phyloP scores from a whole-genome alignment of 1,140 invertebrate genomes.

The Ips nitidus region DNA sequence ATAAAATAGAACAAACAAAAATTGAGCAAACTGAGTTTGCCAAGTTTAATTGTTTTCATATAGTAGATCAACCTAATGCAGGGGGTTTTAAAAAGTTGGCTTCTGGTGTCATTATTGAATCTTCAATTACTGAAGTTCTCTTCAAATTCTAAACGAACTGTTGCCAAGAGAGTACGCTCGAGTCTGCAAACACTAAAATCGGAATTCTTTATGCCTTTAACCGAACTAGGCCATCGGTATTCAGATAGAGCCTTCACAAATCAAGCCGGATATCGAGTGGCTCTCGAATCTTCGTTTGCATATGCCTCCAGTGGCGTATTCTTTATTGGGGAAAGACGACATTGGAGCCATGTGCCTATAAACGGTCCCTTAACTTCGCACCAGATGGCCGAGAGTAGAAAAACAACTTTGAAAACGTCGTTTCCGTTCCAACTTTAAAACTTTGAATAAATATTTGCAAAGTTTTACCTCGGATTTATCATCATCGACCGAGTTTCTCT shows the following conservation, averaged over 20 bases:
- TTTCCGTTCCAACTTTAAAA: constrained; percentile 9
- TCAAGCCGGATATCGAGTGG: constrained; percentile 21
- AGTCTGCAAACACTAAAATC: no score
- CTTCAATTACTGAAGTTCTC: no score
- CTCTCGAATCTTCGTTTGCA: constrained; percentile 19
- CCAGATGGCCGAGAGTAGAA: constrained; percentile 18
- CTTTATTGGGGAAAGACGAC: constrained; percentile 6
- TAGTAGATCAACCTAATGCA: no score
- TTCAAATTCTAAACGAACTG: no score
- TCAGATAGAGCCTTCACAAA: constrained; percentile 14
- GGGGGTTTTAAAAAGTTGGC: no score
- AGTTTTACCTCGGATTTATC: constrained; percentile 15
- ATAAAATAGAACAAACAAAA: no score
- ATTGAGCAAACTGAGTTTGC: no score
- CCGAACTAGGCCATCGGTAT: constrained; percentile 5
- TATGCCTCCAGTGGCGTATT: constrained; percentile 21
- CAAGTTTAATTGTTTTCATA: no score
- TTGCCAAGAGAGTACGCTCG: no score
- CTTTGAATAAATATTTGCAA: background rate
- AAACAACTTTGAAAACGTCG: constrained; percentile 15
- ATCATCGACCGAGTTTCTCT: no score
- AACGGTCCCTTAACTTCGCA: constrained; percentile 10
- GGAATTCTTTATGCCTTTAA: background rate
- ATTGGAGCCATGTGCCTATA: constrained; percentile 14
- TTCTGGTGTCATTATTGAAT: no score